Evolutionary conservation across 2,888 invertebrate genomes (phyloP), one percentile per base, ranked within the genome.

Genomic region (Hirtodrosophila alboralis): DNA sequence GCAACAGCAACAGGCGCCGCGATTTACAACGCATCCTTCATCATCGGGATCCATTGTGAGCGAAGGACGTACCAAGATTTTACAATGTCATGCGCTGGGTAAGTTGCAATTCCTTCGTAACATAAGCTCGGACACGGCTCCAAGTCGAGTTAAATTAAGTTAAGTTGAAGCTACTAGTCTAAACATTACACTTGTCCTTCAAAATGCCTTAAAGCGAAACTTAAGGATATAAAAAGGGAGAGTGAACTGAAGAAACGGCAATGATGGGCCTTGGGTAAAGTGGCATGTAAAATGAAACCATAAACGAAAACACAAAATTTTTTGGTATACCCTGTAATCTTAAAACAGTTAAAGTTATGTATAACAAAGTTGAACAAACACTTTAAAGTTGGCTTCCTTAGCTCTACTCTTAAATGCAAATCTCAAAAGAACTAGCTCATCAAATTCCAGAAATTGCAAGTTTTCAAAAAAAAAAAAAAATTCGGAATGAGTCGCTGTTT

Each of bases 51-150:
- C 95, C 89, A 95, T 96, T 88, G 95, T 97, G 74, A 94, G 95
- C 90, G 96, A 96, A 92, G 96, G 96, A 88, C 94, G 95, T 61
- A 95, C 95, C 40, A 98, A 98, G 93, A 96, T 97, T 90, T 93
- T 98, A 73, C 96, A 97, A 91, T 98, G 98, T 91, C 95, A 95
- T 91, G 97, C 97, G 12, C 93, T 95, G 89, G 97, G 97, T 96
- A 91, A 94, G 93, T 92, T 56, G 37, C n/a, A n/a, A n/a, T n/a
- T n/a, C n/a, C n/a, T n/a, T 53, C n/a, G 48, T 28, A 53, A 54
- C 44, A 58, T 48, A 37, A 61, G 61, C 53, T 58, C 14, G 51
- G 31, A 28, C 26, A 27, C n/a, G 28, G 21, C 5, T 21, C 5
- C 18, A 21, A 23, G 18, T 18, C 18, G 2, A 18, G 18, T 18